phyloP scores from a whole-genome alignment of 2,113 vertebrate species.

The Dryoscopus gambensis region DNA sequence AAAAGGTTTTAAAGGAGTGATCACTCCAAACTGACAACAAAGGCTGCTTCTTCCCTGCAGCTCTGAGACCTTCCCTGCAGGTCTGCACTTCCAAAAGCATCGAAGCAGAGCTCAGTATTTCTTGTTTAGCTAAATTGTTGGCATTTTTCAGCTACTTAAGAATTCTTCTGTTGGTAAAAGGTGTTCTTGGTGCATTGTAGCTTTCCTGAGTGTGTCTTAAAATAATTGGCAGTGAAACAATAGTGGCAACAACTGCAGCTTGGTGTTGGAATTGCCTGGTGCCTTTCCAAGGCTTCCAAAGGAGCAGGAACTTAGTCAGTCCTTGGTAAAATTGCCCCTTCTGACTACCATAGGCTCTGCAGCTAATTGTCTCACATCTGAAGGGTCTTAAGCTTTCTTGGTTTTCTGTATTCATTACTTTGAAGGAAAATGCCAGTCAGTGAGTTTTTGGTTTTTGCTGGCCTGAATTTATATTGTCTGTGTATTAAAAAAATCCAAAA shows the following conservation, averaged over 20 bases:
- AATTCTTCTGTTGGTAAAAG: not conserved
- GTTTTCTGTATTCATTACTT: not conserved
- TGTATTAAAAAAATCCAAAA: not conserved
- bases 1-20: not conserved
- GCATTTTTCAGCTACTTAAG: not conserved
- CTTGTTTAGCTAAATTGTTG: not conserved
- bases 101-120: not conserved
- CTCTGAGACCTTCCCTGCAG: not conserved
- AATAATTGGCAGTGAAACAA: not conserved
- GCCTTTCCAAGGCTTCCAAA: not conserved
- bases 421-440: not conserved
- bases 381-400: not conserved
- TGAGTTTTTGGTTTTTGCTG: not conserved
- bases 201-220: not conserved
- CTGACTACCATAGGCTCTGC: not conserved
- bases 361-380: not conserved
- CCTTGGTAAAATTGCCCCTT: not conserved
- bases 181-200: slow-evolving; percentile 16
- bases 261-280: not conserved
- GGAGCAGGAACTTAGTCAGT: not conserved
- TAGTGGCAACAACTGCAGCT: slow-evolving; percentile 10
- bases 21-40: not conserved
- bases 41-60: not conserved
- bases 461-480: not conserved
- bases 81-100: slow-evolving; percentile 31